These are phyloP conservation scores for Orchesellides sinensis DNA, from an alignment of 2,888 invertebrate genomes.

Conservation along the genomic window DNA sequence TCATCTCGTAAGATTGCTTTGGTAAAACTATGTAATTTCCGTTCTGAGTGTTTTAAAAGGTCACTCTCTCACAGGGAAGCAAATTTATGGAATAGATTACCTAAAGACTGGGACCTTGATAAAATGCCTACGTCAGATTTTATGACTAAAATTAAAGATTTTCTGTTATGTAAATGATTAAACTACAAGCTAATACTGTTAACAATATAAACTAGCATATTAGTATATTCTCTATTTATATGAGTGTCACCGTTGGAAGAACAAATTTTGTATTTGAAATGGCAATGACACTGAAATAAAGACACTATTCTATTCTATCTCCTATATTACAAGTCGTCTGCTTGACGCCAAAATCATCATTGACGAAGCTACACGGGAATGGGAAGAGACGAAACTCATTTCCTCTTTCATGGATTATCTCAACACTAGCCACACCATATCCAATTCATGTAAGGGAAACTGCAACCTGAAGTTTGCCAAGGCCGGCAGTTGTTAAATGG, in stretches of 20 bases:
- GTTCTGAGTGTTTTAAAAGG: not conserved
- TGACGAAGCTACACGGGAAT: slow-evolving; percentile 24
- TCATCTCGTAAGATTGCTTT: not conserved
- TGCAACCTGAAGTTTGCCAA: slow-evolving; percentile 16
- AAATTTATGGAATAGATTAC: not conserved
- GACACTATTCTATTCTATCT: not conserved
- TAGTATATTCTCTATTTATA: slow-evolving; percentile 9
- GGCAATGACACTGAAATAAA: not conserved
- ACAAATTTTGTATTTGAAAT: not conserved
- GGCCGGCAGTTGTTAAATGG: slow-evolving; percentile 11
- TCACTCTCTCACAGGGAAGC: not conserved
- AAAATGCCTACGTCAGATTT: not conserved
- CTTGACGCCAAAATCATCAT: slow-evolving; percentile 15
- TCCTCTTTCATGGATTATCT: slow-evolving; percentile 44
- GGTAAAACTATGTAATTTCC: not conserved
- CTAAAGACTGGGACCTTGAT: not conserved
- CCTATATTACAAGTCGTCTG: too few relatives aligned
- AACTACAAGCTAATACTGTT: not conserved
- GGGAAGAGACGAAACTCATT: slow-evolving; percentile 28
- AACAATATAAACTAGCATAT: not conserved
- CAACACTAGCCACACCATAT: slow-evolving; percentile 34
- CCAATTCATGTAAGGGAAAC: too few relatives aligned
- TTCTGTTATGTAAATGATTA: not conserved
- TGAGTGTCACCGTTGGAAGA: slow-evolving; percentile 5
- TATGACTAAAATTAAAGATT: not conserved